Evolutionary conservation across 2,888 invertebrate genomes (phyloP).

Genomic region (Balanococcus diminutus): DNA sequence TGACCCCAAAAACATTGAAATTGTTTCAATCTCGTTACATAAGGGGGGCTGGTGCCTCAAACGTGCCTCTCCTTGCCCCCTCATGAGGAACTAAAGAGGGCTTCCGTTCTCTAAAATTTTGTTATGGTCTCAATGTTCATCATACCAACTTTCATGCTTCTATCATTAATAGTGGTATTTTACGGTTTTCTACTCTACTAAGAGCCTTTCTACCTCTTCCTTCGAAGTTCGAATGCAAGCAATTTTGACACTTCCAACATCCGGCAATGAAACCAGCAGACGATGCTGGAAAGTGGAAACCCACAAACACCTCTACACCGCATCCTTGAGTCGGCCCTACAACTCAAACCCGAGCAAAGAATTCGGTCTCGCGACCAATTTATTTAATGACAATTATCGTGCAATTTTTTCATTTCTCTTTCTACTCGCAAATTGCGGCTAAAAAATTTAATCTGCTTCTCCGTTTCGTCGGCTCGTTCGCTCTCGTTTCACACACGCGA

Average conservation of each 20-base stretch:
- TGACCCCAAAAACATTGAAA: no score
- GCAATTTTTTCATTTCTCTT: not conserved
- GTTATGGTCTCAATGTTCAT: no score
- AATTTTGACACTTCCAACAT: no score
- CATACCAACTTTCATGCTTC: no score
- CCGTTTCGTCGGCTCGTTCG: not conserved
- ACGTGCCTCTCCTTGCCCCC: no score
- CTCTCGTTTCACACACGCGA: not conserved
- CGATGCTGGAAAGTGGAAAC: not conserved
- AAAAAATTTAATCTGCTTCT: not conserved
- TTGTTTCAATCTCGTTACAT: no score
- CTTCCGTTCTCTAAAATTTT: no score
- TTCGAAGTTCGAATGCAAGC: not conserved
- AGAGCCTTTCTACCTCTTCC: not conserved
- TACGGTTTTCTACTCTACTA: no score
- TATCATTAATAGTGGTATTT: no score
- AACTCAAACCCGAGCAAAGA: not conserved
- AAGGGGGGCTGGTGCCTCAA: no score
- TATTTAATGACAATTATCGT: not conserved
- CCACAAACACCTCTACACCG: not conserved
- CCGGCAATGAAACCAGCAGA: not conserved
- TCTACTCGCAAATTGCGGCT: not conserved
- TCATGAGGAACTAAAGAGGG: no score
- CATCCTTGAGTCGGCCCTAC: not conserved
- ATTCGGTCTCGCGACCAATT: not conserved